Evolutionary conservation across 2,113 vertebrate species (phyloP).

Genomic region (Hemiscyllium ocellatum): DNA sequence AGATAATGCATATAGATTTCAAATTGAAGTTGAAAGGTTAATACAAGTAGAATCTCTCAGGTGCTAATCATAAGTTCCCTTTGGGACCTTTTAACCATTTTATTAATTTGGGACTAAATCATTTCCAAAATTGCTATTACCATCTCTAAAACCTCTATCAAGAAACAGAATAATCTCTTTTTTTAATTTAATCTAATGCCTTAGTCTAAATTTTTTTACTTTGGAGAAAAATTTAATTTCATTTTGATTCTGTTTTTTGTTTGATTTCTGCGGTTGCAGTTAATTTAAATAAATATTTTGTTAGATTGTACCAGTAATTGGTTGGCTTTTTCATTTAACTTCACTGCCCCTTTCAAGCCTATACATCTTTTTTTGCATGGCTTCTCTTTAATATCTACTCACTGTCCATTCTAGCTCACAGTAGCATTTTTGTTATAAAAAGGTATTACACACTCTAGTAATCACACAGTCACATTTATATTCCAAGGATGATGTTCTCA

Average conservation of each 20-base stretch:
- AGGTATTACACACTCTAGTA: constrained; percentile 27
- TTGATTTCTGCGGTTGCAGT: neutral
- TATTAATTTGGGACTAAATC: neutral
- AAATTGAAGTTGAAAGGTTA: neutral
- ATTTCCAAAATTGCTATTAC: neutral
- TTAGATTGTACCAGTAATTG: neutral
- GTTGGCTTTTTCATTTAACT: neutral
- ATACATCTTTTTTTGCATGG: neutral
- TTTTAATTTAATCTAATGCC: neutral
- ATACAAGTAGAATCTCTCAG: neutral
- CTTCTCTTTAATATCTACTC: constrained; percentile 24
- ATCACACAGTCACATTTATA: constrained; percentile 22
- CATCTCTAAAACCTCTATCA: neutral
- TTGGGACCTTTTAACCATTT: neutral
- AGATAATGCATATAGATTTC: neutral
- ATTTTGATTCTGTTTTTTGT: constrained; percentile 4
- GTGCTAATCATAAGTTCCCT: neutral
- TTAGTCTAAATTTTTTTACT: neutral
- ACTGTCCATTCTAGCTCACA: neutral
- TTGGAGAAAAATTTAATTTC: neutral
- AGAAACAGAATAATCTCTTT: neutral
- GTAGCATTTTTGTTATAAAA: constrained; percentile 22
- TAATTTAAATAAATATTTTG: constrained; percentile 6
- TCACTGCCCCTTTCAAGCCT: constrained; percentile 22
- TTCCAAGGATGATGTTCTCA: constrained; percentile 24